Base-by-base conservation (phyloP, 2,113 vertebrate genomes). In the Mastomys natalensis region DNA sequence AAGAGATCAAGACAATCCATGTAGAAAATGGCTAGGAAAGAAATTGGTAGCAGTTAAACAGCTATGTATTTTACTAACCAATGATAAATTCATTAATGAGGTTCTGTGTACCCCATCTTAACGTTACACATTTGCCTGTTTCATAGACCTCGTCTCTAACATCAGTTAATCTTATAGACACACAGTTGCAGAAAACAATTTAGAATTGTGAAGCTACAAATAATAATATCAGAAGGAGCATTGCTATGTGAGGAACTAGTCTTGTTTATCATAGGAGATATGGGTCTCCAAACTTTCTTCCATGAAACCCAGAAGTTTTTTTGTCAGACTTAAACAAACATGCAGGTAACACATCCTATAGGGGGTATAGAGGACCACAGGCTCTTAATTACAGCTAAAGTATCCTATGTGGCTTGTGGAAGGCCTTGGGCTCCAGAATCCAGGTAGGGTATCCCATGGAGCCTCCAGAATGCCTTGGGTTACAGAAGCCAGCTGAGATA, bases 21-120 rank as follows among this genome's bases (percentile, higher is more conserved):
- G 91, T 48, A 74, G 66, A 97, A 98, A 98, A 96, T 82, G 94
- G 62, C 58, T 87, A 82, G 89, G 80, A 93, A 95, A 31, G 96
- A 94, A 97, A 97, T 93, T 93, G 88, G 48, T 89, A 95, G 31
- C 74, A 85, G 93, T 98, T 97, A 97, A 98, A 77, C n/a, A 9
- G 89, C 26, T 2, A 0, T 10, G 0, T 66, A 0, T 43, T 97
- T 88, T 48, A 92, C 11, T 86, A 60, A 95, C 24, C 68, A 34
- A 64, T 2, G 24, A 48, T 72, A 72, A 72, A 40, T n/a, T n/a
- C 37, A 21, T 72, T n/a, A 82, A 51, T 43, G 10, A 93, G 87
- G 73, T 12, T 2, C 72, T 93, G 90, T 53, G 26, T 3, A 73
- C 7, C 9, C 53, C 6, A 9, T n/a, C 87, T 95, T 89, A 78